A percentile compares a stretch with the other conserved stretches of the same genome.
Conservation (phyloP, 1,140 invertebrate species). For the Tyrophagus putrescentiae region DNA sequence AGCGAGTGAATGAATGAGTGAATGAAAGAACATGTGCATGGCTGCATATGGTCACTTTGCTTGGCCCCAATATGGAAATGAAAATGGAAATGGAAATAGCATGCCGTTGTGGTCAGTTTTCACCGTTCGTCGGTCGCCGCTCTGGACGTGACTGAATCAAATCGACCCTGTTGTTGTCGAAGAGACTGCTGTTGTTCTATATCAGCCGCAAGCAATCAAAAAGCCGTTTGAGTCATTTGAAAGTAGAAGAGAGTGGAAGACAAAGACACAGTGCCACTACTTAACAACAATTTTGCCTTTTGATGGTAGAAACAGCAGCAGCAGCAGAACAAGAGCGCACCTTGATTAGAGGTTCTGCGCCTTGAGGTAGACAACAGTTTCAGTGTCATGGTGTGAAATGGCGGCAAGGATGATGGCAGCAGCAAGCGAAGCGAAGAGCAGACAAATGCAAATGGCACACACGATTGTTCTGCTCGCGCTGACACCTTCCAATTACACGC, state of each 20-base stretch:
- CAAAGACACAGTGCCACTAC: background rate
- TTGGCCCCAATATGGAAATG: no score
- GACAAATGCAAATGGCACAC: background rate
- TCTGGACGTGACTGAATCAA: no score
- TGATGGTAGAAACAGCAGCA: background rate
- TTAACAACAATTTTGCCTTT: slow-evolving; percentile 1
- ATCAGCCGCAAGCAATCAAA: no score
- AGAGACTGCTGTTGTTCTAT: no score
- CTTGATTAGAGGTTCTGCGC: slow-evolving; percentile 4
- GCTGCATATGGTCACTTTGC: no score
- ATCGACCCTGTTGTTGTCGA: no score
- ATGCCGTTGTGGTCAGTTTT: no score
- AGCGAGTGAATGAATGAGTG: no score
- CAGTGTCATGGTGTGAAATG: background rate
- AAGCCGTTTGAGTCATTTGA: slow-evolving; percentile 8
- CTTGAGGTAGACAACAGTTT: background rate
- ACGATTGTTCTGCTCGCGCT: background rate
- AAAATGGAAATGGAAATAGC: no score
- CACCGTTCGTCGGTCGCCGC: no score
- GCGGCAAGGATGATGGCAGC: no score
- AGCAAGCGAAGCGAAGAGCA: background rate
- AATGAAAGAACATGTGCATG: no score
- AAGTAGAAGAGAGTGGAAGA: background rate
- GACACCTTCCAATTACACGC: slow-evolving; percentile 11
- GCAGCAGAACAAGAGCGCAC: background rate